Evolutionary conservation across 2,888 invertebrate species (phyloP), one percentile per base, ranked within the genome.

Genomic region (Nomada lathburiana): DNA sequence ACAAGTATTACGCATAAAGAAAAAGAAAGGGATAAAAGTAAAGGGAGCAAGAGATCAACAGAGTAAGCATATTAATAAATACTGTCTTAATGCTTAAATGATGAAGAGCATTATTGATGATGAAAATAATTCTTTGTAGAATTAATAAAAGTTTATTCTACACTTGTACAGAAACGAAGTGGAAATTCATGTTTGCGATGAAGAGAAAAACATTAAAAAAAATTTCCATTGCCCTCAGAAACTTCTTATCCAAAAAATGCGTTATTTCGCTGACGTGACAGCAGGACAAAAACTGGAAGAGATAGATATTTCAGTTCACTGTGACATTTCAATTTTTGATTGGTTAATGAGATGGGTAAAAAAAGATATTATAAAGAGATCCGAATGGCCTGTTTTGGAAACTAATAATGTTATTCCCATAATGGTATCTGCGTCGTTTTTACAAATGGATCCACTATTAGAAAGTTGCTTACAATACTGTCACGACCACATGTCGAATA

Each of bases 301-400:
- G 90, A 98, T 98, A 96, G 98, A 99, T 91, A 99, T 99, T 87
- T 98, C 98, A 0, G 99, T 99, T 0, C 99, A 99, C 93, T 99
- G 99, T 93, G 99, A 99, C 94, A 97, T 99, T 76, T 96, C 97
- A 93, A 98, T 99, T 82, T 99, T 99, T 94, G 98, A 98, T 90
- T 99, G 98, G 98, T 94, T 99, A 71, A 98, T 99, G 97, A 96
- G 97, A 85, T 99, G 98, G 98, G 97, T 98, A n/a, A 98, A 98
- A 93, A 95, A 96, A 47, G 97, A 97, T 88, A 94, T 95, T 0
- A 95, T 96, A 80, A 94, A 96, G 79, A 95, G 96, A 77, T 96
- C 96, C 0, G 96, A 96, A 86, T 96, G 96, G 95, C 97, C 97
- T 0, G 93, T 94, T 59, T 94, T 97, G 60, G 98, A 98, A 92